Evolutionary conservation across 2,888 invertebrate species (phyloP).

Genomic region (Agrotis ipsilon): DNA sequence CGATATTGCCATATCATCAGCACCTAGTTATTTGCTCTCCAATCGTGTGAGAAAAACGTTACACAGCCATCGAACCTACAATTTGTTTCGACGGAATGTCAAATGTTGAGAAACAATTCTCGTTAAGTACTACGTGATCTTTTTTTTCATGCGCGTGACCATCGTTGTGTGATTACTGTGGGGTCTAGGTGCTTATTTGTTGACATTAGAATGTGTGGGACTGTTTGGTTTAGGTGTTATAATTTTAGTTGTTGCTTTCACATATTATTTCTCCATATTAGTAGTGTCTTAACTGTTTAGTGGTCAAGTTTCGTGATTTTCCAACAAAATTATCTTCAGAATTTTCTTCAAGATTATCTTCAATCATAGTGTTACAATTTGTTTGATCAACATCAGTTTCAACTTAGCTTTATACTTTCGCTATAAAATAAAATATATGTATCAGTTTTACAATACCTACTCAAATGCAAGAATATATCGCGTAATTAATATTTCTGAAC

Average conservation of each 20-base stretch:
- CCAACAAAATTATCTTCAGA: not conserved
- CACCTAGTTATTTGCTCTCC: conserved; percentile 89
- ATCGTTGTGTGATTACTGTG: conserved; percentile 68
- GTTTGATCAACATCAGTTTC: no score
- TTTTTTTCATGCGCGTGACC: conserved; percentile 72
- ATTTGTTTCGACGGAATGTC: conserved; percentile 86
- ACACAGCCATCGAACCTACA: conserved; percentile 81
- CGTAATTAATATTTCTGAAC: not conserved
- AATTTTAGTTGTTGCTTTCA: conserved; percentile 5
- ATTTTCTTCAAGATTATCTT: no score
- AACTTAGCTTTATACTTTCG: not conserved
- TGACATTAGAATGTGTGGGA: conserved; percentile 55
- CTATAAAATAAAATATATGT: not conserved
- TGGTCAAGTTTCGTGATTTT: not conserved
- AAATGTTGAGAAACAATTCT: conserved; percentile 84
- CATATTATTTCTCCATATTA: not conserved
- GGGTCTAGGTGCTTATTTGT: conserved; percentile 54
- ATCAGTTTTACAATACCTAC: not conserved
- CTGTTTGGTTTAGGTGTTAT: conserved; percentile 37
- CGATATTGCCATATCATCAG: conserved; percentile 87
- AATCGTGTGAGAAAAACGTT: conserved; percentile 90
- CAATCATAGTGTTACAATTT: no score
- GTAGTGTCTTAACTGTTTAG: not conserved
- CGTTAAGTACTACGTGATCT: conserved; percentile 57
- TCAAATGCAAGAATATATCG: no score